Evolutionary conservation across 2,888 invertebrate genomes (phyloP).

Genomic region (Pollenia griseotomentosa): DNA sequence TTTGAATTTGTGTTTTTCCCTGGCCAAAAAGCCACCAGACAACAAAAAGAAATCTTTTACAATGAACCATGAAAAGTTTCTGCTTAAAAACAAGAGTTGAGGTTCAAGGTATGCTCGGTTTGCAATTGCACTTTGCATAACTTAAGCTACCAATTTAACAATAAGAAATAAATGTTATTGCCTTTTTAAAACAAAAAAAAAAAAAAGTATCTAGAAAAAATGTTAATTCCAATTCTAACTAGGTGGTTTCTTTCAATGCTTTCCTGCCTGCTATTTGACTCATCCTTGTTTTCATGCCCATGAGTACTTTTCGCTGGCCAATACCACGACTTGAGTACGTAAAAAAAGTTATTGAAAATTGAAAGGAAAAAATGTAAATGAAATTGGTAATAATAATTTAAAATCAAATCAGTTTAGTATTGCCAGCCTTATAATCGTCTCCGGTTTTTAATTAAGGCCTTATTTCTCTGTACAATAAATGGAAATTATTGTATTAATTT

Average conservation of each 20-base stretch:
- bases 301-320: not conserved
- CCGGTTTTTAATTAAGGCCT: conserved; percentile 32
- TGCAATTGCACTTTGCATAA: conserved; percentile 73
- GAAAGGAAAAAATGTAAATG: conserved; percentile 27
- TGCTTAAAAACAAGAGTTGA: conserved; percentile 6
- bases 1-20: not conserved
- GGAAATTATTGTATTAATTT: not conserved
- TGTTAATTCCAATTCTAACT: conserved; percentile 61
- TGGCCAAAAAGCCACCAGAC: conserved; percentile 4
- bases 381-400: conserved; percentile 32
- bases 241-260: conserved; percentile 45
- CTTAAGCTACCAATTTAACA: conserved; percentile 71
- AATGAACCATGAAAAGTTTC: conserved; percentile 49
- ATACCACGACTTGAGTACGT: not conserved
- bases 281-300: not conserved
- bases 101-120: conserved; percentile 41
- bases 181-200: conserved; percentile 57
- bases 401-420: conserved; percentile 30
- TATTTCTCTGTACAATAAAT: not conserved
- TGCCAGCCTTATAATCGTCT: not conserved
- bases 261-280: not conserved
- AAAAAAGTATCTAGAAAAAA: conserved; percentile 22
- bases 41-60: conserved; percentile 8
- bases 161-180: conserved; percentile 69
- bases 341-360: not conserved